Base-by-base conservation (phyloP, 2,888 invertebrate species). In the Drosophila meridionalis region DNA sequence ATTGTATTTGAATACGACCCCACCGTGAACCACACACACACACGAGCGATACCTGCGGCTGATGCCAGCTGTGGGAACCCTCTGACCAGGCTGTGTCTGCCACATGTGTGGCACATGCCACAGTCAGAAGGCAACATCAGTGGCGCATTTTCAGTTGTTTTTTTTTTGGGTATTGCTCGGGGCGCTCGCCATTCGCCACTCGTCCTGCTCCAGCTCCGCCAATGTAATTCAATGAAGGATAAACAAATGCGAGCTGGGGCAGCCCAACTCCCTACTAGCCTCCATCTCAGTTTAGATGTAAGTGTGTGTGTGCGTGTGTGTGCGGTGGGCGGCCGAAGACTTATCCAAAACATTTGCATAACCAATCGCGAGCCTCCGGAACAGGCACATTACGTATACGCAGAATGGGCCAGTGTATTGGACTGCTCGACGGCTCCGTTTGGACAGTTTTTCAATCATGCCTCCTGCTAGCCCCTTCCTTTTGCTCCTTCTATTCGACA, bases 321-420 rank as follows among this genome's bases (percentile, higher is more conserved):
- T 66, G 43, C 4, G 43, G 9, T 12, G 28, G 38, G 38, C 3
- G 14, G 40, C 20, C 7, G 12, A 30, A 32, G 56, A 36, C 55
- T 65, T 14, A 56, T 52, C 65, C 65, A 63, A 69, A 75, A 66
- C 68, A 78, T 78, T 78, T 78, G 78, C 78, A 78, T 78, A 78
- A 74, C 70, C 64, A 78, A 78, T 78, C 65, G 78, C 75, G 55
- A 48, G 64, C 20, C 43, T 30, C 40, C 28, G 47, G 43, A 48
- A 40, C 42, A 20, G 73, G 6, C 66, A 75, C 57, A 78, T 78
- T 75, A 78, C 78, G 78, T 78, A 78, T 78, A 78, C 78, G 78
- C 71, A 74, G 53, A 12, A 14, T 45, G 60, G 30, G 52, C 58
- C 56, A 6, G n/a, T 3, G 40, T 20, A 28, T 64, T n/a, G 47